These are phyloP conservation scores for Sycobia sp. DNA, from an alignment of 1,140 invertebrate species.

Conservation along the genomic window DNA sequence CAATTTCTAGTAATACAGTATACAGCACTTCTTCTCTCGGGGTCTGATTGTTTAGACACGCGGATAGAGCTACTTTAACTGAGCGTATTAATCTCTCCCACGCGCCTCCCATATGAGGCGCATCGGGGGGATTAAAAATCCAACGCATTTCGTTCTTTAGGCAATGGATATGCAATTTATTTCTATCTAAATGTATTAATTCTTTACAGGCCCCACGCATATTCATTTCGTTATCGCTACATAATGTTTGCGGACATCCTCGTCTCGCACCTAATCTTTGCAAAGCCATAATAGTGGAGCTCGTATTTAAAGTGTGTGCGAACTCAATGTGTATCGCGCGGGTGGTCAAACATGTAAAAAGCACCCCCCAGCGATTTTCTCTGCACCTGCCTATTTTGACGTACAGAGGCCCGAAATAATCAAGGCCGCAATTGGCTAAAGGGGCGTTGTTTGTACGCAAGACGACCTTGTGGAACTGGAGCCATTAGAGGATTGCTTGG, in stretches of 20 bases:
- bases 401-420: conserved; percentile 47
- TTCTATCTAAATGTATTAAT: no score
- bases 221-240: conserved; percentile 46
- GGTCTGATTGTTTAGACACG: background rate
- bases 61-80: background rate
- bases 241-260: conserved; percentile 32
- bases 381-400: no score
- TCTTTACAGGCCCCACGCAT: no score
- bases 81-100: no score
- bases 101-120: no score
- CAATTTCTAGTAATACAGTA: no score
- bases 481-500: conserved; percentile 28
- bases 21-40: background rate
- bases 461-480: background rate
- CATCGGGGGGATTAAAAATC: no score
- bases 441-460: conserved; percentile 31
- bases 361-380: no score
- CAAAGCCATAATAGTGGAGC: conserved; percentile 40
- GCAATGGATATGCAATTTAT: background rate
- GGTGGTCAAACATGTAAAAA: no score
- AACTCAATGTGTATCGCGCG: no score
- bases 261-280: conserved; percentile 39
- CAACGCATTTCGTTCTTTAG: background rate
- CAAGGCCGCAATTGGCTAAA: conserved; percentile 44
- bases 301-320: conserved; percentile 33